Evolutionary conservation across 2,888 invertebrate species (phyloP).

Genomic region (Myopa tessellatipennis): DNA sequence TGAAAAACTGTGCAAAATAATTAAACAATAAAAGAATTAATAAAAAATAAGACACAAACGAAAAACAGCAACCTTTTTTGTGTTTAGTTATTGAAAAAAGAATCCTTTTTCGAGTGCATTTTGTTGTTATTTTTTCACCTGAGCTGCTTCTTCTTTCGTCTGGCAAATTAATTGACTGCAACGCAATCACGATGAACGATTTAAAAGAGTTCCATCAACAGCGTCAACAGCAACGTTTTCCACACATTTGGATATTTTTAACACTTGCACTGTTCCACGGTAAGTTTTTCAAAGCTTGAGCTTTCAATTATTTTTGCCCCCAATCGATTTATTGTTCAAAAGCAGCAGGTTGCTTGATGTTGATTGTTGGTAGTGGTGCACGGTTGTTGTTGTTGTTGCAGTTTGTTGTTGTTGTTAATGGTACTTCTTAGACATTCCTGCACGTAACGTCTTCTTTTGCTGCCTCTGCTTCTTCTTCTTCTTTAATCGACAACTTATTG

Average conservation of each 20-base stretch:
- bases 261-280: slow-evolving; percentile 49
- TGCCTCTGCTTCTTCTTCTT: background rate
- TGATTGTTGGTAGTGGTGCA: background rate
- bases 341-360: background rate
- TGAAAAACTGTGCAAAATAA: background rate
- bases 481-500: background rate
- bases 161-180: background rate
- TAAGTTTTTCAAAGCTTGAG: slow-evolving; percentile 40
- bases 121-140: background rate
- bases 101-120: background rate
- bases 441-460: background rate
- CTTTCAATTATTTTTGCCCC: background rate
- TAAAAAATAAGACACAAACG: background rate
- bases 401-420: background rate
- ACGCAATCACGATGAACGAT: background rate
- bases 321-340: slow-evolving; percentile 17
- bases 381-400: slow-evolving; percentile 1
- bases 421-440: background rate
- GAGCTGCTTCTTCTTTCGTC: background rate
- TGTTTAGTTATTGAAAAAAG: background rate
- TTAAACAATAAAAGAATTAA: background rate
- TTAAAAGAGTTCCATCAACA: slow-evolving; percentile 3
- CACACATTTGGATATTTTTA: slow-evolving; percentile 49
- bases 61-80: background rate
- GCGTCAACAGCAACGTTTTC: slow-evolving; percentile 14